Base-by-base conservation (phyloP, 2,888 invertebrate genomes). In the Dione juno region DNA sequence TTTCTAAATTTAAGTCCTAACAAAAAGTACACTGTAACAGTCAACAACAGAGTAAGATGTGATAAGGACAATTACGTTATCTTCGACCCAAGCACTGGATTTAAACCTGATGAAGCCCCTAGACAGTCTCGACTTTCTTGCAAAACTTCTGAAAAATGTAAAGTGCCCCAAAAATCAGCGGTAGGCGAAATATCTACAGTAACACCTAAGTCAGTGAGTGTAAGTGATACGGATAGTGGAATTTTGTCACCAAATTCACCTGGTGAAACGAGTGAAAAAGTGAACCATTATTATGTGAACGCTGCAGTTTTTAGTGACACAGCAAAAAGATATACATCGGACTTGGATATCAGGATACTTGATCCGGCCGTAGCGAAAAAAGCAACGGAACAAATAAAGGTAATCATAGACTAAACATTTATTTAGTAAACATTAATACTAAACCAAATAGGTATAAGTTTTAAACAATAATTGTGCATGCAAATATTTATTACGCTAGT, bases 161-260 rank as follows among this genome's bases (percentile, higher is more conserved):
- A 86, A 65, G 87, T 88, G 65, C 87, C 87, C 37, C 74, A 88
- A 14, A 90, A 85, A 77, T 89, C 90, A 19, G 89, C 90, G 1
- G 76, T 79, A 19, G 87, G 87, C 54, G 91, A 91, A 79, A 85
- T 79, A 64, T 84, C 87, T 11, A 80, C 84, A 68, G 77, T 80
- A 28, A 81, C 82, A 67, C 83, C 88, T 69, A 90, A 89, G 79
- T 88, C 88, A 45, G 89, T 89, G 59, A 92, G 88, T 78, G 89
- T 94, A 76, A 95, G 95, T 85, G 95, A 95, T 86, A 94, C 94
- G 13, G 95, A 95, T 80, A 95, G 95, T 82, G 95, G 95, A 6
- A 95, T 95, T 78, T 83, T 95, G 58, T 95, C 95, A 76, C 95
- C 95, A 0, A 94, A 94, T 77, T 95, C 95, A 35, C 95, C 95